These are phyloP conservation scores for Lasioglossum calceatum DNA, from an alignment of 2,888 invertebrate species.

Conservation along the genomic window DNA sequence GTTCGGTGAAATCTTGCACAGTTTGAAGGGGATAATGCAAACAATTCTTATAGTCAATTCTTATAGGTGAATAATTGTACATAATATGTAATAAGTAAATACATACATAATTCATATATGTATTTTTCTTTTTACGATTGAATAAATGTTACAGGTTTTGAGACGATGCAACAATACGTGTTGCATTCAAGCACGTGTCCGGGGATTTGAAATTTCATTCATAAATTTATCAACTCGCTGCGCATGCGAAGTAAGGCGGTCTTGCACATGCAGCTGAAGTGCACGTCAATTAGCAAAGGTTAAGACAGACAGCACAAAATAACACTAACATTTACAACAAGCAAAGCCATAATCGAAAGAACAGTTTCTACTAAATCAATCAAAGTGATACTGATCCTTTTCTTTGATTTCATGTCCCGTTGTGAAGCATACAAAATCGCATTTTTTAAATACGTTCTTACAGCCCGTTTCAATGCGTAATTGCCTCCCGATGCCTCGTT, in stretches of 20 bases:
- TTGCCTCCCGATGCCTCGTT: slow-evolving; percentile 24
- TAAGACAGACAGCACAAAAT: slow-evolving; percentile 43
- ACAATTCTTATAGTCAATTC: not conserved
- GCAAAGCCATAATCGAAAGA: slow-evolving; percentile 26
- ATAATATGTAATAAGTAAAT: too few species aligned
- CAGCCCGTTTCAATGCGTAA: slow-evolving; percentile 31
- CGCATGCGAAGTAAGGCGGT: slow-evolving; percentile 36
- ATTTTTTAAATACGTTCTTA: slow-evolving; percentile 32
- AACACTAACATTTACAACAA: slow-evolving; percentile 21
- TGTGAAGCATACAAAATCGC: slow-evolving; percentile 22
- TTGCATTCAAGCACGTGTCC: not conserved
- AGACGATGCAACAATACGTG: not conserved
- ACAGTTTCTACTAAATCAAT: slow-evolving; percentile 33
- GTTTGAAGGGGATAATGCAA: not conserved
- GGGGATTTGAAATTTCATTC: slow-evolving; percentile 14
- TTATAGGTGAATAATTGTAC: not conserved
- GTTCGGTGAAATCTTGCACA: too few species aligned
- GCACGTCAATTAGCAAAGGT: slow-evolving; percentile 49
- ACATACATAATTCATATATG: not conserved
- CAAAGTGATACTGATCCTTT: slow-evolving; percentile 30
- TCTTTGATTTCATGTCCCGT: not conserved
- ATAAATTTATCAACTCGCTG: not conserved
- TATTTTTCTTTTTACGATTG: not conserved
- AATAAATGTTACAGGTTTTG: not conserved
- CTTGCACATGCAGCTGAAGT: slow-evolving; percentile 51